A percentile compares a stretch with the other conserved stretches of the same genome.
Evolutionary conservation across 2,797 vertebrate species (phyloP).

Genomic region (Hemibagrus guttatus): DNA sequence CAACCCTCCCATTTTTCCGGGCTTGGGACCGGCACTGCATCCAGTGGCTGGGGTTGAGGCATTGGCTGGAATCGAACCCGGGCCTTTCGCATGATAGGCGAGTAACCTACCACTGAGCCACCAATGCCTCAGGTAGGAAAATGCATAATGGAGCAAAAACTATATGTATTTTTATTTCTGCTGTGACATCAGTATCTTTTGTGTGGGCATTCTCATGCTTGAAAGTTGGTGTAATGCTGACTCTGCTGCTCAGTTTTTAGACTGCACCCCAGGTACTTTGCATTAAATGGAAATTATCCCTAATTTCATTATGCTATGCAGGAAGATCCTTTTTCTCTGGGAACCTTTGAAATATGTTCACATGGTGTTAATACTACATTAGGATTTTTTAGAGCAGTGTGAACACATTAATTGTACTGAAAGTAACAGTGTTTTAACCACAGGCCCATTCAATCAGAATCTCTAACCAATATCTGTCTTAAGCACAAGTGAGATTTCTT

Average conservation of each 20-base stretch:
- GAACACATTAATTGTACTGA: not conserved
- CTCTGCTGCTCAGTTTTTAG: not conserved
- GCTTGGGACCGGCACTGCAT: too few species aligned
- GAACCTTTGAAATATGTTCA: not conserved
- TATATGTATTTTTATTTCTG: not conserved
- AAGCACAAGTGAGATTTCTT: too few species aligned
- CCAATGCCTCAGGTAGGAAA: too few species aligned
- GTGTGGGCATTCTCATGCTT: not conserved
- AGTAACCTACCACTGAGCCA: too few species aligned
- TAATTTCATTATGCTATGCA: not conserved
- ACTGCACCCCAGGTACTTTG: not conserved
- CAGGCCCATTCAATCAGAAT: too few species aligned
- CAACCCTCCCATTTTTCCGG: too few species aligned
- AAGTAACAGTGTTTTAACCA: not conserved
- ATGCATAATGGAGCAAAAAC: not conserved
- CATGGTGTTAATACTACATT: not conserved
- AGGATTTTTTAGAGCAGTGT: too few species aligned
- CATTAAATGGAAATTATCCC: not conserved
- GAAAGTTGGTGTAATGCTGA: not conserved
- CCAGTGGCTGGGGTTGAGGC: too few species aligned
- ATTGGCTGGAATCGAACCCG: too few species aligned
- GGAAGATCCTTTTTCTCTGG: not conserved
- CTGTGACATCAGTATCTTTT: not conserved
- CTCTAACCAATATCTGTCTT: not conserved
- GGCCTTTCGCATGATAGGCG: too few species aligned